Evolutionary conservation across 2,888 invertebrate genomes (phyloP), one percentile per base, ranked within the genome.

Genomic region (Ichneumon xanthorius): DNA sequence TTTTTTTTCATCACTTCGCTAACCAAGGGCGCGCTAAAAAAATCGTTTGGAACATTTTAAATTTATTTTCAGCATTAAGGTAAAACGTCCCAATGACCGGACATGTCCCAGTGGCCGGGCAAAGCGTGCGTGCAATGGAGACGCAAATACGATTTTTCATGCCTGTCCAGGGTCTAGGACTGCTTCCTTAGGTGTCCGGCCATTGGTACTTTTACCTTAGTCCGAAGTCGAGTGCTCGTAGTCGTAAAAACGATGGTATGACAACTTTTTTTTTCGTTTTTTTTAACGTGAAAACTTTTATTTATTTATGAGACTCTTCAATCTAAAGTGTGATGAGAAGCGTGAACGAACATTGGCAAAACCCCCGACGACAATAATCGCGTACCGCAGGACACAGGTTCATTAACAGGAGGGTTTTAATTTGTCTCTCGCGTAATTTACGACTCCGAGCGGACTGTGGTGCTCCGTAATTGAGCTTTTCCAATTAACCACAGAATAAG

Each of bases 341-440:
- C 30, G 30, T 63, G 61, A 33, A 33, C 16, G 61, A 63, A n/a
- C 61, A 33, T 63, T 63, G 30, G 61, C 14, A 14, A 63, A 63
- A n/a, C 26, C 45, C 78, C 19, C 63, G 81, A 55, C 68, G 65
- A 68, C 73, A 75, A 85, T 84, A 86, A 84, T 84, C 80, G 72
- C 37, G 14, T 40, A 45, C 11, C 40, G 16, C 7, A 45, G 45
- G 45, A 63, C 26, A 65, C 50, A 71, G 80, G 68, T 84, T 87
- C 80, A 84, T 86, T 85, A 86, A 87, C 82, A 82, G 82, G 82
- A 77, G 61, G 80, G 79, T 78, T 45, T 87, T 86, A 86, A 87
- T 87, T 87, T 86, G 84, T 80, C 72, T 80, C 63, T 48, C 71
- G 73, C 40, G 73, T 84, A 86, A 87, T 84, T 84, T 61, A 78